These are phyloP conservation scores for Masnerella sp. DNA, from an alignment of 2,888 invertebrate species.

Conservation along the genomic window DNA sequence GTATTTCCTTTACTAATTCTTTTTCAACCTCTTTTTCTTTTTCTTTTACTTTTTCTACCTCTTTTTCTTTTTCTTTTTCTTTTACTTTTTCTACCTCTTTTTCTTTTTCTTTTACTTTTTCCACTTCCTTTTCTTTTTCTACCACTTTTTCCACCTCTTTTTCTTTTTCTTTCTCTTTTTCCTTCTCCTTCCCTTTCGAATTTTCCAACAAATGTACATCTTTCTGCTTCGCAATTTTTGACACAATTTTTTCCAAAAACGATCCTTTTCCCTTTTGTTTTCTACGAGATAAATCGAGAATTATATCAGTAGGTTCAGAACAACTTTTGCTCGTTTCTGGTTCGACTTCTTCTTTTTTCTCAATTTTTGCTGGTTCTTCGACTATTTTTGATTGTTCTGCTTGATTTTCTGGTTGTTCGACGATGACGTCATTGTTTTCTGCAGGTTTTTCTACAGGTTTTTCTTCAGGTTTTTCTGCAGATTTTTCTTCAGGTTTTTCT, in stretches of 20 bases:
- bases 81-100: too few relatives aligned
- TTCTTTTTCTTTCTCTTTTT: too few relatives aligned
- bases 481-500: too few relatives aligned
- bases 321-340: neutral
- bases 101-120: too few relatives aligned
- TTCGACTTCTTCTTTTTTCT: neutral
- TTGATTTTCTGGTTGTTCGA: conserved; percentile 14
- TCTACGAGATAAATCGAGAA: conserved; percentile 73
- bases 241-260: conserved; percentile 75
- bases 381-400: conserved; percentile 19
- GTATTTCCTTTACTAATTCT: too few relatives aligned
- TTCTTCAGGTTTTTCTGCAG: too few relatives aligned
- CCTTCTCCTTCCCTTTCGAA: too few relatives aligned
- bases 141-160: too few relatives aligned
- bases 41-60: too few relatives aligned
- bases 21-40: too few relatives aligned
- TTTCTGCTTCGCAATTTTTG: conserved; percentile 75
- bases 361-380: neutral
- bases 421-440: conserved; percentile 6
- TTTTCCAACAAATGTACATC: conserved; percentile 63
- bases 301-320: conserved; percentile 68
- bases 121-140: too few relatives aligned
- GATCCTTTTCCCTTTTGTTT: conserved; percentile 74
- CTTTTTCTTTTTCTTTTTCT: too few relatives aligned
- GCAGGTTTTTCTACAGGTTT: conserved; percentile 19